Base-by-base conservation (phyloP, 2,113 vertebrate genomes). In the Saguinus imperator region DNA sequence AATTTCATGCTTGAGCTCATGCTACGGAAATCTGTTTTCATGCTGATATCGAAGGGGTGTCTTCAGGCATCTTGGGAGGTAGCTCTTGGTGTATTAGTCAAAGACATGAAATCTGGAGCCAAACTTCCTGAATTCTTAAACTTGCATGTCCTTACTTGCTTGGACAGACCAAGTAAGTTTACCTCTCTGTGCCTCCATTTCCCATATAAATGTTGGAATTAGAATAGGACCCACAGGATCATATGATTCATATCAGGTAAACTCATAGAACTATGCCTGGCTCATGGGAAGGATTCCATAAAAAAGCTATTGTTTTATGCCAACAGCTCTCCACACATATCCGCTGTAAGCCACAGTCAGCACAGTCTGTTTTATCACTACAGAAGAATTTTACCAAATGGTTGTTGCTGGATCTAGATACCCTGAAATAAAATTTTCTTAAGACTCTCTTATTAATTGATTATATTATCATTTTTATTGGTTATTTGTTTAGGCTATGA, bases 1-100 rank as follows among this genome's bases (percentile, higher is more conserved):
- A 14, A n/a, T n/a, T 12, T 86, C 93, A 89, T 55, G 97, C 57
- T 93, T 95, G 79, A 21, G 90, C 76, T 48, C 96, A 80, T 84
- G 97, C 86, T 55, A 8, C 29, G 72, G 40, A 57, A 93, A 89
- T 18, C 10, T 55, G 52, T 55, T 52, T 95, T 72, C 92, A 95
- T 89, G 95, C 94, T 95, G 80, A 86, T 45, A 75, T 0, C n/a
- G 27, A 82, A 48, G n/a, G 18, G 75, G n/a, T 87, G 58, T 85
- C 82, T 87, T 87, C 8, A 73, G 57, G 8, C 52, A 90, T 77
- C 20, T 11, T 77, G 58, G 81, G n/a, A 52, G 68, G 89, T 9
- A 95, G 84, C 35, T 84, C 68, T 86, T 64, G 83, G n/a, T 32
- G 9, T 2, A 92, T 37, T 40, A 17, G 64, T 80, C 55, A 25